These are phyloP conservation scores for Polyergus mexicanus DNA, from an alignment of 1,140 invertebrate species.

Conservation along the genomic window DNA sequence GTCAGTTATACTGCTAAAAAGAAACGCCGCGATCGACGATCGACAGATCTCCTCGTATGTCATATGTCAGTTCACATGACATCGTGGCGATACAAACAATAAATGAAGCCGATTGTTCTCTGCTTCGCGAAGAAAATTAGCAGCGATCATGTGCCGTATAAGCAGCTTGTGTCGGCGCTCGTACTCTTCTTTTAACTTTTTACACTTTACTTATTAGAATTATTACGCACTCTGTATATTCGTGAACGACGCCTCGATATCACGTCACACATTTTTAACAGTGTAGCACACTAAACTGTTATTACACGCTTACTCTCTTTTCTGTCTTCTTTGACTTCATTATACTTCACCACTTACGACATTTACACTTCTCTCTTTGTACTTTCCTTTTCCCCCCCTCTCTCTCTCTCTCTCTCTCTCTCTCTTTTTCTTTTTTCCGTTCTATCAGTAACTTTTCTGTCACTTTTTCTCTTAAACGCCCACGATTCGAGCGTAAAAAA, in stretches of 20 bases:
- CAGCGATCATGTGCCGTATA: slow-evolving; percentile 5
- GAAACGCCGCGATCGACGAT: background rate
- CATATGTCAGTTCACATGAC: slow-evolving; percentile 12
- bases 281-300: slow-evolving; percentile 63
- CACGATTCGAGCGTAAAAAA: slow-evolving; percentile 55
- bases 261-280: slow-evolving; percentile 65
- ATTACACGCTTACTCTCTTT: slow-evolving; percentile 43
- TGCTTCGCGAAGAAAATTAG: background rate
- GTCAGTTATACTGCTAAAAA: slow-evolving; percentile 69
- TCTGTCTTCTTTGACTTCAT: slow-evolving; percentile 27
- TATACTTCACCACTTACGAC: slow-evolving; percentile 40
- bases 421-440: slow-evolving; percentile 34
- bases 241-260: slow-evolving; percentile 17
- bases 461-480: slow-evolving; percentile 58
- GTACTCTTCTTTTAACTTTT: background rate
- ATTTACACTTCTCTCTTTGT: slow-evolving; percentile 31
- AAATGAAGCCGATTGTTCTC: background rate
- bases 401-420: slow-evolving; percentile 42
- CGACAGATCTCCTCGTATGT: slow-evolving; percentile 8
- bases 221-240: slow-evolving; percentile 21
- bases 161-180: slow-evolving; percentile 8
- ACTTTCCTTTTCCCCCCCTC: slow-evolving; percentile 43
- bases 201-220: slow-evolving; percentile 18
- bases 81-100: slow-evolving; percentile 8
- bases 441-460: slow-evolving; percentile 46